Base-by-base conservation (phyloP, 2,113 vertebrate genomes). In the Solenodon paradoxus region DNA sequence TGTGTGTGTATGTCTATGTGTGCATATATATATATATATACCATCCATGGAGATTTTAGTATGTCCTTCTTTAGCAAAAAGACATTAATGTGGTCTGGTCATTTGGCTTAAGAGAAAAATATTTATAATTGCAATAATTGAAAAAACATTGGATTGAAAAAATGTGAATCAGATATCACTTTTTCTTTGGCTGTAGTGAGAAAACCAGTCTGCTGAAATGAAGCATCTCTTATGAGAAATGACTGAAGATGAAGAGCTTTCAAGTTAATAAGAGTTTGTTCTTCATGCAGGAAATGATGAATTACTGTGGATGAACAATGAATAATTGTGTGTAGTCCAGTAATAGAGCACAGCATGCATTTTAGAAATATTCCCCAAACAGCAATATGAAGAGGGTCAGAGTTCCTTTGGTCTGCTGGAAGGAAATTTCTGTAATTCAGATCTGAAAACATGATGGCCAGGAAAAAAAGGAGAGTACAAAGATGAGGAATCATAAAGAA, bases 221-320 rank as follows among this genome's bases (percentile, higher is more conserved):
- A 77, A 35, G 24, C 63, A 5, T 47, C 63, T 2, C 17, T 64
- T 49, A 72, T 26, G 35, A 42, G 40, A 72, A 77, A 40, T 74
- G 35, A 3, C 10, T 63, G 5, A 47, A 55, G 26, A 42, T 42
- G 2, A 10, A 80, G 4, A 47, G 22, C 15, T 57, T 30, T 3
- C 0, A 2, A 47, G 19, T 30, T 57, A 47, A 47, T 57, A 38
- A 10, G 40, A 35, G 7, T 47, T 17, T 71, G 35, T 47, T 26
- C 13, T 72, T 55, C 30, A 40, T 22, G 7, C 19, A 20, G 2
- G 17, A 63, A 64, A 28, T 66, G 32, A 20, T 7, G 9, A 38
- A 2, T n/a, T n/a, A n/a, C n/a, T 24, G 4, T 17, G 15, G 38
- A 49, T 4, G 9, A 20, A 19, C 4, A 49, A 9, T 59, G 1